Evolutionary conservation across 2,888 invertebrate genomes (phyloP), one percentile per base, ranked within the genome.

Genomic region (Drosophila lacicola): DNA sequence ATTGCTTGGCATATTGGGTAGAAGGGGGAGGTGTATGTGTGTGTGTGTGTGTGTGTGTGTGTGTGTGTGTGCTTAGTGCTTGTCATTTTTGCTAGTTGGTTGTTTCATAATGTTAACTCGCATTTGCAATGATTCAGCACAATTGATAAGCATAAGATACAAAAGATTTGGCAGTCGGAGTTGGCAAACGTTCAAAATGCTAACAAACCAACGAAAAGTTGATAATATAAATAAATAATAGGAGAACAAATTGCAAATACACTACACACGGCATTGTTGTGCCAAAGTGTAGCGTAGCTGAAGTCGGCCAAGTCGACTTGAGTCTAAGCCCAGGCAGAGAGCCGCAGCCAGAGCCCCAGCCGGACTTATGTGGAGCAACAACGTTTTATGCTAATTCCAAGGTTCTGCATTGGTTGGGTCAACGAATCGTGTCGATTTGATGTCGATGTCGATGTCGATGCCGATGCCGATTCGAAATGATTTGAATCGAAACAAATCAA

Each of bases 371-470:
- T 88, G 62, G 78, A 80, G 87, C 82, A 81, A 73, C 81, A 73
- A 77, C 78, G 78, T 64, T 71, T 74, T 73, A 88, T 86, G 86
- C 55, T 79, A 86, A 86, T 86, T 88, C 74, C 86, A 86, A 86
- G 86, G 86, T 85, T 86, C 80, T 85, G 82, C 89, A 85, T 72
- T 73, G 72, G 60, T 76, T 88, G 88, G 88, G 86, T 86, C 86
- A 89, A 89, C 88, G 89, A 74, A 71, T 84, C 85, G 80, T 58
- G 47, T 50, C 62, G 65, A 54, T 65, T 54, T 66, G 81, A 74
- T 68, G 51, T 46, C 56, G 61, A 42, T 62, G 61, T 44, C 42
- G 61, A 55, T 46, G 57, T 46, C 29, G 64, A 50, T 61, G 65
- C 17, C 29, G 64, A 50, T 61, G 65, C 17, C 62, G 61, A 60